phyloP scores from a whole-genome alignment of 2,113 vertebrate genomes.

The Diadophis punctatus region DNA sequence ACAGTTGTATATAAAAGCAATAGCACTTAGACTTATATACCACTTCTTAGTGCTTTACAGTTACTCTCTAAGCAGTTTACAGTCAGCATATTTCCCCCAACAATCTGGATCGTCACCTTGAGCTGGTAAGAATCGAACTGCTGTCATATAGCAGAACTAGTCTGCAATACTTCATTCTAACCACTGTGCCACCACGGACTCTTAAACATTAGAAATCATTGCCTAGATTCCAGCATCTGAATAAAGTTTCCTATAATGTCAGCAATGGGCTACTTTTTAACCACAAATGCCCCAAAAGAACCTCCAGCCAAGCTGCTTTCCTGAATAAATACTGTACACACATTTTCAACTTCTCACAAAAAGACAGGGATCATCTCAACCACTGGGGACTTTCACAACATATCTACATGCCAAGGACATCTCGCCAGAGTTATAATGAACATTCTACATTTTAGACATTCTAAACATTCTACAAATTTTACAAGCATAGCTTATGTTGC shows the following conservation, averaged over 20 bases:
- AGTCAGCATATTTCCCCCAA: too few species aligned
- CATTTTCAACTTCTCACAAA: conserved; percentile 9
- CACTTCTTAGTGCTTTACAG: too few species aligned
- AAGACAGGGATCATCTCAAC: background rate
- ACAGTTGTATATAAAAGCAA: background rate
- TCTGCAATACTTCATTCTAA: too few species aligned
- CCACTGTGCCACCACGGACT: too few species aligned
- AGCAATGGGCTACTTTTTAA: background rate
- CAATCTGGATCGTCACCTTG: too few species aligned
- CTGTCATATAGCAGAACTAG: too few species aligned
- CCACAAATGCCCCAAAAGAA: background rate
- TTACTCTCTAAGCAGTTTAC: too few species aligned
- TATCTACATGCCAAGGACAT: background rate
- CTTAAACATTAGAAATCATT: background rate
- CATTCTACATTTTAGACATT: background rate
- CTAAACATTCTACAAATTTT: background rate
- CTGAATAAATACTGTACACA: background rate
- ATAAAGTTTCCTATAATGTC: background rate
- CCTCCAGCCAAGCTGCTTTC: background rate
- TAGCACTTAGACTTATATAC: too few species aligned
- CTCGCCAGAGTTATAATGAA: background rate
- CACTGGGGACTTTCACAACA: background rate
- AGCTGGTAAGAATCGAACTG: too few species aligned
- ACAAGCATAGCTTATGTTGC: background rate
- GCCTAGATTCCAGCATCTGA: background rate